Evolutionary conservation across 2,888 invertebrate species (phyloP).

Genomic region (Apodemia zela): DNA sequence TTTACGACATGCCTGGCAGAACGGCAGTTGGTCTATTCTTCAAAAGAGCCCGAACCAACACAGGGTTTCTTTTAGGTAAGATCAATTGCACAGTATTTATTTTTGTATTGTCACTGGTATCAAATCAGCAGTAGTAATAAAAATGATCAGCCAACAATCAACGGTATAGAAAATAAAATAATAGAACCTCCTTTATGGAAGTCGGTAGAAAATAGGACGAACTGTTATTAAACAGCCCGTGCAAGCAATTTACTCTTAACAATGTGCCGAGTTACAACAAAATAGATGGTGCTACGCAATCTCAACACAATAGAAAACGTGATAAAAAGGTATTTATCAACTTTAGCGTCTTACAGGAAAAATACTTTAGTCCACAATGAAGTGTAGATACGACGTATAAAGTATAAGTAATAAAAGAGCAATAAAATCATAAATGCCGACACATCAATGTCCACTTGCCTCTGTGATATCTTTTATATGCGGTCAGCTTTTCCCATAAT

Average conservation of each 20-base stretch:
- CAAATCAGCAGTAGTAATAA: too few species aligned
- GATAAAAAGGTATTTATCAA: slow-evolving; percentile 6
- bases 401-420: slow-evolving; percentile 8
- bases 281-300: background rate
- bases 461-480: slow-evolving; percentile 9
- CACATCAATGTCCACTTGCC: slow-evolving; percentile 6
- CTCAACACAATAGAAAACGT: background rate
- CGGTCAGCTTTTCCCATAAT: slow-evolving; percentile 4
- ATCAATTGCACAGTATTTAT: too few species aligned
- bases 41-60: too few species aligned
- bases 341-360: background rate
- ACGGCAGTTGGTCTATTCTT: too few species aligned
- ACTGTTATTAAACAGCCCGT: background rate
- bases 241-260: background rate
- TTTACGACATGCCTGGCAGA: too few species aligned
- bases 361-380: background rate
- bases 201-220: background rate
- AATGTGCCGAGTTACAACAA: background rate
- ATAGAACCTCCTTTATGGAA: too few species aligned
- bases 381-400: background rate
- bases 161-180: too few species aligned
- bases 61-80: too few species aligned
- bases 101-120: too few species aligned
- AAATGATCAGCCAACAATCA: too few species aligned
- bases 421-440: slow-evolving; percentile 10